Conservation (phyloP, 2,113 vertebrate species). For the Camelus dromedarius region DNA sequence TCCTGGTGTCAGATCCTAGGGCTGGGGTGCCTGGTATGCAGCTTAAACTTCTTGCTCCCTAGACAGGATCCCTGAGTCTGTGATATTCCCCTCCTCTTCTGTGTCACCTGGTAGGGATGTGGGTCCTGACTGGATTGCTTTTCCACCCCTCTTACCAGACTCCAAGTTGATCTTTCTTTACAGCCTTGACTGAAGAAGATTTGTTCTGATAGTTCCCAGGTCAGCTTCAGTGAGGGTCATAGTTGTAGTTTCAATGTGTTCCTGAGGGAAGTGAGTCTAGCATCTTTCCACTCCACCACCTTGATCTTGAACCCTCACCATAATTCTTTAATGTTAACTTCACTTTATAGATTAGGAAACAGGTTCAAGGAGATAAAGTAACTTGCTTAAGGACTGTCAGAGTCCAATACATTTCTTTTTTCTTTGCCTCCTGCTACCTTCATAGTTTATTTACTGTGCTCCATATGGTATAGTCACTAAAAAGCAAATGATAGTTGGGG, state of each 20-base stretch:
- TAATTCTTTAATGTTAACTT: neutral
- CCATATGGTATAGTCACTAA: conserved; percentile 57
- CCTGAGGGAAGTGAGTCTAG: neutral
- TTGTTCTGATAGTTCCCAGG: neutral
- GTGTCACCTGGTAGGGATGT: neutral
- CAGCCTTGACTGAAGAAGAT: neutral
- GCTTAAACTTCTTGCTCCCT: neutral
- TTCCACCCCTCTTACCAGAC: neutral
- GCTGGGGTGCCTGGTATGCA: neutral
- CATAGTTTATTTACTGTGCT: conserved; percentile 63
- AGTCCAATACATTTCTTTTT: neutral
- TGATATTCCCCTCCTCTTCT: neutral
- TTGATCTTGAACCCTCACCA: neutral
- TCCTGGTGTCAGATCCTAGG: neutral
- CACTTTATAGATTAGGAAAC: neutral
- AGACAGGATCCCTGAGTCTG: neutral
- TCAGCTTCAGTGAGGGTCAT: neutral
- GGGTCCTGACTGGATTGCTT: neutral
- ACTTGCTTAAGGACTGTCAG: neutral
- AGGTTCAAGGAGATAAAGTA: neutral
- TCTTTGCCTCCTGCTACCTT: conserved; percentile 9
- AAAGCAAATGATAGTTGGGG: conserved; percentile 60
- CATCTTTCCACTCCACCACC: neutral
- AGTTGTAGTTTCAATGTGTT: neutral
- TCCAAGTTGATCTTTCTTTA: neutral